A percentile compares a stretch with the other conserved stretches of the same genome.
These are phyloP conservation scores for Mionectes macconnelli DNA, from an alignment of 2,113 vertebrate species.

Conservation along the genomic window DNA sequence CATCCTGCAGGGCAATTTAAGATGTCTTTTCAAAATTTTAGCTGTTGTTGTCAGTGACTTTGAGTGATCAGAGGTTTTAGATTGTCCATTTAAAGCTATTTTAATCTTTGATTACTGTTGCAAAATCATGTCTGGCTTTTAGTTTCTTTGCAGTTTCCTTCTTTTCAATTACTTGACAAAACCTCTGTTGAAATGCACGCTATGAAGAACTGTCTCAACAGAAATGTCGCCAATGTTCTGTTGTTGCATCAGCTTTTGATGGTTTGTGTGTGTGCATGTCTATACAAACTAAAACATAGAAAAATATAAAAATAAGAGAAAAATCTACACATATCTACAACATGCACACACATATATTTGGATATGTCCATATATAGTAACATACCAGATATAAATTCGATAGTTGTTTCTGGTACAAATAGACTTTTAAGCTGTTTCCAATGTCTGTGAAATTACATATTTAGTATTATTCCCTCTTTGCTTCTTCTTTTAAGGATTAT, in stretches of 20 bases:
- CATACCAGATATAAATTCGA: background rate
- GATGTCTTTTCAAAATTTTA: background rate
- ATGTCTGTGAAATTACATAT: background rate
- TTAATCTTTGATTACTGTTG: background rate
- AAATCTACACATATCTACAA: background rate
- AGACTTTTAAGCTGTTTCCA: background rate
- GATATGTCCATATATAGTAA: background rate
- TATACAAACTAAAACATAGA: background rate
- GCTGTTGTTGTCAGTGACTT: background rate
- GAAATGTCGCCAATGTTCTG: background rate
- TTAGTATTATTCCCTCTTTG: background rate
- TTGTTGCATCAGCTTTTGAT: background rate
- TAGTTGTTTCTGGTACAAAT: background rate
- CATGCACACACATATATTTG: background rate
- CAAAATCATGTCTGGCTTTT: background rate
- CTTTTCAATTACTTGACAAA: background rate
- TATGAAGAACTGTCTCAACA: background rate
- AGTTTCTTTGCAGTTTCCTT: background rate
- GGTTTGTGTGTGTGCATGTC: too few species aligned
- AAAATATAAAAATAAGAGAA: background rate
- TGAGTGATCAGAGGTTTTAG: background rate
- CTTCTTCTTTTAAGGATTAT: background rate
- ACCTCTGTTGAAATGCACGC: accelerated
- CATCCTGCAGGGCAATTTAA: background rate
- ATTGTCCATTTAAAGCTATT: background rate